Evolutionary conservation across 2,888 invertebrate genomes (phyloP), one percentile per base, ranked within the genome.

Genomic region (Apodemia hepburni): DNA sequence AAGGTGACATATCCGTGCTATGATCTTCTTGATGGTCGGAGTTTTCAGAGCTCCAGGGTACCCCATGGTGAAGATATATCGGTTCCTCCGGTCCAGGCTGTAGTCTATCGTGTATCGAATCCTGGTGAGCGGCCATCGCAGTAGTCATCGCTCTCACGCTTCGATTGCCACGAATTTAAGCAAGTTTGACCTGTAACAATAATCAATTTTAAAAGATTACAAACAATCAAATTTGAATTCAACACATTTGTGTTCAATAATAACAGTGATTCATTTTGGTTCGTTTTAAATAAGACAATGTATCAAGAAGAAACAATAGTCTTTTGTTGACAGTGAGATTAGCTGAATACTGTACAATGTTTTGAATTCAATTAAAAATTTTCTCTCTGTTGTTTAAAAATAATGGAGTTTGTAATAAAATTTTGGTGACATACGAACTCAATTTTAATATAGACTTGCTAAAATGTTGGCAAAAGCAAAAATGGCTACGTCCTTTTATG

Each of bases 121-220:
- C 92, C 75, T 92, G 92, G 76, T 92, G 92, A 68, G 92, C 90
- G 71, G 92, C 92, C 90, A 92, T 92, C 80, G 92, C 86, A 85
- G 92, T 87, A 92, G 92, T 92, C 92, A 92, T 92, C 79, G 89
- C 92, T 88, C 74, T 80, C 80, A 81, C 81, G 80, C 84, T 81
- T 83, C 78, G 79, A 75, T 79, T 76, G 73, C 72, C 78, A 75
- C 79, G 77, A 80, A 80, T 78, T 80, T 80, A 84, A 82, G 78
- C 80, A 81, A 84, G 84, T 79, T 87, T 86, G 79, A 75, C 80
- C 90, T 90, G 82, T 49, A 69, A 74, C 72, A 74, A 75, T 65
- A 66, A 42, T 38, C 38, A 38, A 70, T 68, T 69, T 70, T 71
- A 65, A 68, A 69, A 70, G 75, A 78, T 82, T 77, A 82, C 80